phyloP scores from a whole-genome alignment of 1,140 invertebrate species.

The Brachionus calyciflorus region DNA sequence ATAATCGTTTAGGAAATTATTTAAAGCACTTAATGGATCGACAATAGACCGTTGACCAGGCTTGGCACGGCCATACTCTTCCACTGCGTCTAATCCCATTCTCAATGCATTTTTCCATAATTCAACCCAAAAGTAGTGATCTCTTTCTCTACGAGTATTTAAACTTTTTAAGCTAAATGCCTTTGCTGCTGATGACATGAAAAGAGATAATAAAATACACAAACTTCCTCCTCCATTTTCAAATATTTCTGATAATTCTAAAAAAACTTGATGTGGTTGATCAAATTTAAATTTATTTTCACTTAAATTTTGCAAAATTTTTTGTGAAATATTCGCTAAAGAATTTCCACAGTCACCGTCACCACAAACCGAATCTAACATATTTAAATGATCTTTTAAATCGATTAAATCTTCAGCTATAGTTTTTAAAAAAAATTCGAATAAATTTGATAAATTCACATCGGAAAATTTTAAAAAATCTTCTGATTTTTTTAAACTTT shows the following conservation, averaged over 20 bases:
- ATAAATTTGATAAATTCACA: neutral
- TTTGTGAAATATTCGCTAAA: constrained; percentile 66
- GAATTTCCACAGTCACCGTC: constrained; percentile 80
- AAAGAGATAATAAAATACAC: constrained; percentile 57
- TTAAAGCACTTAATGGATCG: constrained; percentile 68
- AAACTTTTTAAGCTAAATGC: constrained; percentile 51
- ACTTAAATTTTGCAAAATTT: constrained; percentile 53
- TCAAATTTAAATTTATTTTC: constrained; percentile 48
- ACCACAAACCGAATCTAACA: constrained; percentile 71
- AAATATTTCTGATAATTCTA: constrained; percentile 25
- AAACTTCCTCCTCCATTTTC: constrained; percentile 45
- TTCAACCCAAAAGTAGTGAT: constrained; percentile 47
- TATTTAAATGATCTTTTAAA: constrained; percentile 68
- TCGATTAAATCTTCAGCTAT: constrained; percentile 64
- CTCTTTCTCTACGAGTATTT: neutral
- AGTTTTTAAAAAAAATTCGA: constrained; percentile 48
- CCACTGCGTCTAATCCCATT: constrained; percentile 65
- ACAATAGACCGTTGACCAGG: constrained; percentile 71
- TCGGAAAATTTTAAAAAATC: constrained; percentile 40
- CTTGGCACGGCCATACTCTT: constrained; percentile 65
- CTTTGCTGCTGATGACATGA: constrained; percentile 67
- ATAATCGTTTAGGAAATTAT: neutral
- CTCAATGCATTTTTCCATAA: constrained; percentile 63
- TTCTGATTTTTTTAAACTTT: neutral
- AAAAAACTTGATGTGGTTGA: constrained; percentile 49